A percentile compares a stretch with the other conserved stretches of the same genome.
Conservation (phyloP, 1,140 invertebrate species). For the Cotesia vestalis region DNA sequence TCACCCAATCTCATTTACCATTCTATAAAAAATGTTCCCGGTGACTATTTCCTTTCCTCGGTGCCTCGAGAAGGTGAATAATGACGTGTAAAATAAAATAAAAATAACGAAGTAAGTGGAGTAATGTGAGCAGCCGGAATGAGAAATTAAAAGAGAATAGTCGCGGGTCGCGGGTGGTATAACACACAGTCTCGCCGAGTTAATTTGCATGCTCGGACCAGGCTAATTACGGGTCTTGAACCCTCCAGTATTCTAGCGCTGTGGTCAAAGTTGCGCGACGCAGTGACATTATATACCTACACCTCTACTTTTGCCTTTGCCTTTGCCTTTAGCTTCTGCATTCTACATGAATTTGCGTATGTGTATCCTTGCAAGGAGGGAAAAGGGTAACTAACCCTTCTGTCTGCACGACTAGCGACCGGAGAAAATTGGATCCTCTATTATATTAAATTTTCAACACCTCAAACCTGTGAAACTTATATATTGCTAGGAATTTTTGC, state of each 20-base stretch:
- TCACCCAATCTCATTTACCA: too few relatives aligned
- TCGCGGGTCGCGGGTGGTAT: constrained; percentile 42
- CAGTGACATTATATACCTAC: constrained; percentile 31
- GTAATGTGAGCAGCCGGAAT: constrained; percentile 35
- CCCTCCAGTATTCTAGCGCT: constrained; percentile 39
- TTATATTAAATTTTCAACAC: too few relatives aligned
- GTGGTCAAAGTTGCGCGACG: constrained; percentile 28
- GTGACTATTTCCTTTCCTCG: too few relatives aligned
- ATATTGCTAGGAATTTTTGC: too few relatives aligned
- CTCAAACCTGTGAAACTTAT: too few relatives aligned
- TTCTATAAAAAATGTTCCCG: too few relatives aligned
- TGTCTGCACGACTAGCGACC: too few relatives aligned
- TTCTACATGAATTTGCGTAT: too few relatives aligned
- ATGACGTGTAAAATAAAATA: constrained; percentile 15
- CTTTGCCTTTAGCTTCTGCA: too few relatives aligned
- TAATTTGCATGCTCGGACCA: constrained; percentile 46
- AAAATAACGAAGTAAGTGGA: constrained; percentile 32
- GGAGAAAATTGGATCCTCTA: too few relatives aligned
- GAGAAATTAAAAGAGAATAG: constrained; percentile 40
- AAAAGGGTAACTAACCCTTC: too few relatives aligned
- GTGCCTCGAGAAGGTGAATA: background rate
- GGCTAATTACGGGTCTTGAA: constrained; percentile 47
- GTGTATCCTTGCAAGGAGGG: too few relatives aligned
- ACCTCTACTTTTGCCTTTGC: background rate
- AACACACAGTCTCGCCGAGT: constrained; percentile 38